Base-by-base conservation (phyloP, 2,888 invertebrate species). In the Acleris cristana region DNA sequence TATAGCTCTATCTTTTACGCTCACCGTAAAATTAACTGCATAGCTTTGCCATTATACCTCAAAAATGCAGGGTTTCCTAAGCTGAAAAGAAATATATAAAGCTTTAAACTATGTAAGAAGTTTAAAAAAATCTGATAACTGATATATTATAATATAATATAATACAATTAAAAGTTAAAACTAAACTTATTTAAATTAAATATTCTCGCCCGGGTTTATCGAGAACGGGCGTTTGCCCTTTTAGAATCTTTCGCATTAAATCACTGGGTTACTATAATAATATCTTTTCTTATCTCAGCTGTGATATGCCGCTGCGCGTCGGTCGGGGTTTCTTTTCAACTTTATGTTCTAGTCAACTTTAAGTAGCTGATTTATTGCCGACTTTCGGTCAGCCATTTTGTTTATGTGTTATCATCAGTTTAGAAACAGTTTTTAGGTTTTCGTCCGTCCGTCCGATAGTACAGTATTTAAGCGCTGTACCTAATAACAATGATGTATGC, bases 231-330 rank as follows among this genome's bases (percentile, higher is more conserved):
- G 58, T 52, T 69, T 58, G 51, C 70, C 66, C 70, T 72, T 72
- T 72, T 71, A 74, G 61, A 72, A 65, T 70, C 71, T 72, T 73
- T 70, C 65, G 69, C 73, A 71, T 74, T 74, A 69, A 72, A 74
- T 67, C 72, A 69, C 69, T 72, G 70, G 66, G 72, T 74, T 73
- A 71, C 71, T 26, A 57, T 62, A 40, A 52, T 62, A 63, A 67
- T 67, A 62, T 57, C 48, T 51, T 67, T 67, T 52, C 62, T 67
- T 67, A 67, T 67, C 67, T 63, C 62, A 49, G 53, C 21, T 63
- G 62, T 58, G 67, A 53, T 62, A 66, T 66, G 53, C 40, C 56
- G 44, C 52, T 57, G 52, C 58, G 21, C 51, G 26, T 67, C 61
- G 55, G 16, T 34, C 18, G 44, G 21, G 55, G 49, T 61, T 56